Evolutionary conservation across 2,888 invertebrate species (phyloP).

Genomic region (Chaetogeoica ovagalla): DNA sequence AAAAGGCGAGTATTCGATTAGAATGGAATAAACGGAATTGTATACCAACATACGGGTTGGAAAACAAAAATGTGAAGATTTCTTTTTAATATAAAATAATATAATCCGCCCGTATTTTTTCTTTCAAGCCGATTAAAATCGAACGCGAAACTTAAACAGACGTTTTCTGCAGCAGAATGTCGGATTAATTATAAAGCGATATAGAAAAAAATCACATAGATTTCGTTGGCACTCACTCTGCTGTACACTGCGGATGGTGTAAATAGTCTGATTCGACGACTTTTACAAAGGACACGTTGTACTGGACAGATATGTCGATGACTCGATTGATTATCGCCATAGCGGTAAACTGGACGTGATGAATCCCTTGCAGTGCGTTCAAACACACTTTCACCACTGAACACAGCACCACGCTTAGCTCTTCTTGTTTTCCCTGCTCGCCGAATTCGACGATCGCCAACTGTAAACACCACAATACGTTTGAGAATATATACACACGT

Average conservation of each 20-base stretch:
- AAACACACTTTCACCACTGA: constrained; percentile 64
- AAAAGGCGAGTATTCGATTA: too few relatives aligned
- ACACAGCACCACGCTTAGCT: constrained; percentile 62
- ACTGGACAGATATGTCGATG: constrained; percentile 63
- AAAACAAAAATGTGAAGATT: too few relatives aligned
- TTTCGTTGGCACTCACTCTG: constrained; percentile 9
- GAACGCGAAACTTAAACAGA: too few relatives aligned
- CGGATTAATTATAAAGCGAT: too few relatives aligned
- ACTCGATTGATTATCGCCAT: constrained; percentile 66
- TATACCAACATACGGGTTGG: too few relatives aligned
- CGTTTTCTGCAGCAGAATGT: too few relatives aligned
- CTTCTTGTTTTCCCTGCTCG: constrained; percentile 55
- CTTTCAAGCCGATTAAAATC: too few relatives aligned
- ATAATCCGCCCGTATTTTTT: too few relatives aligned
- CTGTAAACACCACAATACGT: not conserved
- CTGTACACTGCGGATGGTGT: constrained; percentile 51
- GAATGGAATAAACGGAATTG: too few relatives aligned
- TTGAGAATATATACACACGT: too few relatives aligned
- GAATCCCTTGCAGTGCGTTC: constrained; percentile 64
- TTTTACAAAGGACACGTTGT: constrained; percentile 58
- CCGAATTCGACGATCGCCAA: constrained; percentile 50
- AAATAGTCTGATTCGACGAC: constrained; percentile 56
- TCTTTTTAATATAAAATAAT: too few relatives aligned
- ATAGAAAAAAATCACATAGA: too few relatives aligned
- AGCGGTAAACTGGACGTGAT: constrained; percentile 67